Conservation (phyloP, 2,888 invertebrate species). For the Pollenia angustigena region DNA sequence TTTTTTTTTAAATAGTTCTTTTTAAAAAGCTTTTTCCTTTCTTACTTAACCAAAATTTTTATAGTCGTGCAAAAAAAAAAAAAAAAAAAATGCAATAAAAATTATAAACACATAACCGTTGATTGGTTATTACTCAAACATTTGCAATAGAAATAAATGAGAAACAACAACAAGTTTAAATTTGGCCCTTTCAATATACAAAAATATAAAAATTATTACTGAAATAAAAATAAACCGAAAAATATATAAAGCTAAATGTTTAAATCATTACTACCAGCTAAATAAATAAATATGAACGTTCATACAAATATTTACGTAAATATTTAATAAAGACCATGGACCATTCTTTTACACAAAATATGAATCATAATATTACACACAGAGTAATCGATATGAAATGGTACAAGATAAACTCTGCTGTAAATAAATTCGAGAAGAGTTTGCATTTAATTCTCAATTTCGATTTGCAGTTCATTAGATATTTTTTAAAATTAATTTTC, state of each 20-base stretch:
- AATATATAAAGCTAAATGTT: constrained; percentile 19
- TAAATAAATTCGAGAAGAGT: too few species aligned
- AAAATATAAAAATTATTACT: constrained; percentile 57
- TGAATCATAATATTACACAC: constrained; percentile 4
- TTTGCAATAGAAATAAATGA: constrained; percentile 21
- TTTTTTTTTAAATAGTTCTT: too few species aligned
- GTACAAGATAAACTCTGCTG: neutral
- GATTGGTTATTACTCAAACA: constrained; percentile 47
- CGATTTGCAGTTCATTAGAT: neutral
- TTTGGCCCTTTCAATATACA: neutral
- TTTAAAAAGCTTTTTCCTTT: too few species aligned
- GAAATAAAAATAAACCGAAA: constrained; percentile 32
- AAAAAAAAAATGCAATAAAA: neutral
- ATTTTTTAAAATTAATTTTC: neutral
- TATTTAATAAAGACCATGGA: constrained; percentile 39
- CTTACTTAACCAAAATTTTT: neutral
- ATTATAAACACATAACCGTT: constrained; percentile 40
- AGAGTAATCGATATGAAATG: constrained; percentile 8
- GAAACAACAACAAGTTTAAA: constrained; percentile 4
- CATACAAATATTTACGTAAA: constrained; percentile 26
- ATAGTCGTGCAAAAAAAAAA: constrained; percentile 2
- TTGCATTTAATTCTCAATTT: too few species aligned
- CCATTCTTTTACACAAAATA: constrained; percentile 24
- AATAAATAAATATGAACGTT: constrained; percentile 29
- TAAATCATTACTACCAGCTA: constrained; percentile 30